Conservation (phyloP, 1,140 invertebrate genomes). For the Dinoponera quadriceps region DNA sequence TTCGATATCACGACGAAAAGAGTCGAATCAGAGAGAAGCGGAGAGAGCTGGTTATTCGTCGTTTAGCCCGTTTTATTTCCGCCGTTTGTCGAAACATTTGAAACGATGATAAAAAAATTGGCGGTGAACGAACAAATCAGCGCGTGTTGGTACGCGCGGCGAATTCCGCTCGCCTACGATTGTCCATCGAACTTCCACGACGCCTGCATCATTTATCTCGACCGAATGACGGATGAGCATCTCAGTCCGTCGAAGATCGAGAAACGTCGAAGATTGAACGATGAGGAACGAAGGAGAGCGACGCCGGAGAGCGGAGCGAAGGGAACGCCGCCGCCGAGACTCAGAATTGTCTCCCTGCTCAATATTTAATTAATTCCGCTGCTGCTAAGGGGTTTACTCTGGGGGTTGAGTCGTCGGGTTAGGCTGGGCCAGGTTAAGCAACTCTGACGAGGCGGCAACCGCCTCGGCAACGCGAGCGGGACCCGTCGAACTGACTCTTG, state of each 20-base stretch:
- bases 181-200: constrained; percentile 22
- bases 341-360: constrained; percentile 55
- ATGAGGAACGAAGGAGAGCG: not conserved
- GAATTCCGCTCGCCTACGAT: constrained; percentile 8
- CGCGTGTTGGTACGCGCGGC: too few species aligned
- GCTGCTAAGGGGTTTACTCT: constrained; percentile 57
- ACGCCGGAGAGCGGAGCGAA: not conserved
- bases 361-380: constrained; percentile 67
- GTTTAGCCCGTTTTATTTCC: not conserved
- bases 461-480: constrained; percentile 15
- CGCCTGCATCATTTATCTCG: constrained; percentile 41
- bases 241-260: constrained; percentile 19
- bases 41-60: too few species aligned
- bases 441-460: constrained; percentile 34
- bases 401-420: constrained; percentile 12
- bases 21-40: too few species aligned
- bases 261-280: constrained; percentile 34
- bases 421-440: constrained; percentile 42
- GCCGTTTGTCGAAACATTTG: not conserved
- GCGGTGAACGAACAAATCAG: too few species aligned
- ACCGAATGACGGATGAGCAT: constrained; percentile 33
- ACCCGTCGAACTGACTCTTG: constrained; percentile 35
- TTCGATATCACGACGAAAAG: not conserved
- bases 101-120: too few species aligned
- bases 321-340: constrained; percentile 30